Evolutionary conservation across 1,140 invertebrate species (phyloP).

Genomic region (Penaeus japonicus): DNA sequence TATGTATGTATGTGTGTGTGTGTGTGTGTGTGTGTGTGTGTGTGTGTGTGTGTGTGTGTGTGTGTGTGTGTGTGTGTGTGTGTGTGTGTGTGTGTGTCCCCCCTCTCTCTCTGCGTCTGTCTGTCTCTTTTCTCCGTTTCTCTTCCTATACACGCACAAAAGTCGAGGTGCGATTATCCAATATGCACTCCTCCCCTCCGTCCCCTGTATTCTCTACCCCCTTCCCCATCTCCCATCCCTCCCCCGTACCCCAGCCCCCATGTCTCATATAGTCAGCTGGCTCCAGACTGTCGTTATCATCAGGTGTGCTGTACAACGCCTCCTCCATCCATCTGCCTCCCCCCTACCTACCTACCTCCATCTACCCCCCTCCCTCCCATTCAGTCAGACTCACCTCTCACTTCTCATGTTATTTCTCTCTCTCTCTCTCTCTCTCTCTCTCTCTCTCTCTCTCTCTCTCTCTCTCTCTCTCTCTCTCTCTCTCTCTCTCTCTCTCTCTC

Average conservation of each 20-base stretch:
- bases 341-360: neutral
- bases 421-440: neutral
- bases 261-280: neutral
- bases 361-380: neutral
- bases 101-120: no score
- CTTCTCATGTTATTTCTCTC: neutral
- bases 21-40: conserved; percentile 2
- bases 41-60: neutral
- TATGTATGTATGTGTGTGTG: neutral
- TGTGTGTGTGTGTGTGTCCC: no score
- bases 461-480: neutral
- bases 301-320: neutral
- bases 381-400: neutral
- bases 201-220: no score
- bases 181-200: no score
- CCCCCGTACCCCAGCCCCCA: neutral
- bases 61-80: no score
- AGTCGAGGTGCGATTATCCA: no score
- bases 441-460: no score
- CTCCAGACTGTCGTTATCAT: neutral
- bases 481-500: neutral
- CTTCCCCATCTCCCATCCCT: neutral
- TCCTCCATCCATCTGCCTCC: neutral
- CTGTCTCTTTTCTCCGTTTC: no score
- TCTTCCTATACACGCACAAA: no score